Evolutionary conservation across 2,888 invertebrate genomes (phyloP).

Genomic region (Ophion costatus): DNA sequence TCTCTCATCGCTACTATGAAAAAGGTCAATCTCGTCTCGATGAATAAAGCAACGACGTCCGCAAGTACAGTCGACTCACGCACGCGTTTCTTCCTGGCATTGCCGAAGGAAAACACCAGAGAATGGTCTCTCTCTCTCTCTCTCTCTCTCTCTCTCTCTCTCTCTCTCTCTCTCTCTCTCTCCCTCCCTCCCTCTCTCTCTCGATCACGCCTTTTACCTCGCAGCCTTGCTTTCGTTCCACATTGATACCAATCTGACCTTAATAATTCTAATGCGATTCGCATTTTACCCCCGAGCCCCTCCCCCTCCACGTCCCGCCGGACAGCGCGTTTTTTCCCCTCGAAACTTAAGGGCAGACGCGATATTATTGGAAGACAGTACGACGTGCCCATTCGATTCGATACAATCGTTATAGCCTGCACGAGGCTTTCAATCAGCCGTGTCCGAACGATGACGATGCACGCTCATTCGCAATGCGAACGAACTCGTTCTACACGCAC

Average conservation of each 20-base stretch:
- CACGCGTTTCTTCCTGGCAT: constrained; percentile 51
- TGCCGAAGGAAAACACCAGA: constrained; percentile 5
- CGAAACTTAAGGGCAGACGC: not conserved
- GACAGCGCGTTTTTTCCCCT: not conserved
- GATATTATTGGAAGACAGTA: not conserved
- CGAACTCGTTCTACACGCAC: not conserved
- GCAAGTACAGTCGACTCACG: constrained; percentile 22
- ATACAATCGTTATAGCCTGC: not conserved
- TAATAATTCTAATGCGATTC: constrained; percentile 71
- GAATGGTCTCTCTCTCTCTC: constrained; percentile 31
- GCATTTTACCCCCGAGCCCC: constrained; percentile 41
- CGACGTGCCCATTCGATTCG: not conserved
- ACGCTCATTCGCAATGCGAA: not conserved
- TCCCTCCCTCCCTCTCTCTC: constrained; percentile 51
- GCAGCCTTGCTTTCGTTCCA: constrained; percentile 70
- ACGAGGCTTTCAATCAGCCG: not conserved
- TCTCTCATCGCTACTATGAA: constrained; percentile 50
- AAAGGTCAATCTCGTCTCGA: constrained; percentile 65
- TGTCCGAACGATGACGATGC: not conserved
- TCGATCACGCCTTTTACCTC: constrained; percentile 65
- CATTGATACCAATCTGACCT: constrained; percentile 77
- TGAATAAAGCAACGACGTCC: constrained; percentile 62
- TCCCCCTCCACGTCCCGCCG: no score
- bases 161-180: constrained; percentile 46
- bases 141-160: constrained; percentile 20